phyloP scores from a whole-genome alignment of 64 coral and sea anemone genomes.

The Montipora sp. region DNA sequence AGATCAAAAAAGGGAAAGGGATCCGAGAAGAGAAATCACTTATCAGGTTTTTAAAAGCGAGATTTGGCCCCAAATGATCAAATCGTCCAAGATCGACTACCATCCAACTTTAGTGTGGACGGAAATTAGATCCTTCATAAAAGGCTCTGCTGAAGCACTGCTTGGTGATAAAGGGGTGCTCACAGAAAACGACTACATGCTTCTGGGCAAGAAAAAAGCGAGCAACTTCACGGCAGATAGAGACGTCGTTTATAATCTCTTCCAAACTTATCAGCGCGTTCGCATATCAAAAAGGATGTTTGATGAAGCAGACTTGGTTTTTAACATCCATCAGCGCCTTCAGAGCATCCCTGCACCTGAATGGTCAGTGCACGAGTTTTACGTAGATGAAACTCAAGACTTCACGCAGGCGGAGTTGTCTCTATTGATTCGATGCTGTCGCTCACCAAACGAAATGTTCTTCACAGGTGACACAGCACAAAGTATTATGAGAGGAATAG shows the following conservation, averaged over 20 bases:
- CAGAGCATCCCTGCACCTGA: conserved; percentile 28
- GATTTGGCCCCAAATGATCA: conserved; percentile 92
- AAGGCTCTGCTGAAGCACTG: conserved; percentile 95
- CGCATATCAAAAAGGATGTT: conserved; percentile 65
- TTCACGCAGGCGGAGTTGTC: conserved; percentile 94
- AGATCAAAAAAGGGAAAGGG: conserved; percentile 25
- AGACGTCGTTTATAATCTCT: conserved; percentile 71
- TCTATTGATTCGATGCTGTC: conserved; percentile 85
- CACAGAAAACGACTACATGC: conserved; percentile 70
- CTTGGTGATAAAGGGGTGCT: conserved; percentile 59
- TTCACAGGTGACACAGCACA: conserved; percentile 97
- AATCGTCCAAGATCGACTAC: conserved; percentile 60
- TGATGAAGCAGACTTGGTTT: conserved; percentile 94
- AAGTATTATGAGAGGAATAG: conserved; percentile 94
- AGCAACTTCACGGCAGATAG: conserved; percentile 89
- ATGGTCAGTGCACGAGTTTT: conserved; percentile 91
- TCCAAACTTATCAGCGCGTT: conserved; percentile 74
- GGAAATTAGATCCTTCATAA: conserved; percentile 97
- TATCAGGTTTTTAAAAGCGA: conserved; percentile 85
- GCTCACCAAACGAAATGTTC: conserved; percentile 37
- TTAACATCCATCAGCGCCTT: conserved; percentile 68
- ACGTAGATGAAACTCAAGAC: conserved; percentile 98
- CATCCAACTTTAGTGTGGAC: conserved; percentile 99
- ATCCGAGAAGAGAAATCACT: conserved; percentile 84
- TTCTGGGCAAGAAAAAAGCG: conserved; percentile 84